Evolutionary conservation across 2,113 vertebrate genomes (phyloP).

Genomic region (Seriola dumerili): DNA sequence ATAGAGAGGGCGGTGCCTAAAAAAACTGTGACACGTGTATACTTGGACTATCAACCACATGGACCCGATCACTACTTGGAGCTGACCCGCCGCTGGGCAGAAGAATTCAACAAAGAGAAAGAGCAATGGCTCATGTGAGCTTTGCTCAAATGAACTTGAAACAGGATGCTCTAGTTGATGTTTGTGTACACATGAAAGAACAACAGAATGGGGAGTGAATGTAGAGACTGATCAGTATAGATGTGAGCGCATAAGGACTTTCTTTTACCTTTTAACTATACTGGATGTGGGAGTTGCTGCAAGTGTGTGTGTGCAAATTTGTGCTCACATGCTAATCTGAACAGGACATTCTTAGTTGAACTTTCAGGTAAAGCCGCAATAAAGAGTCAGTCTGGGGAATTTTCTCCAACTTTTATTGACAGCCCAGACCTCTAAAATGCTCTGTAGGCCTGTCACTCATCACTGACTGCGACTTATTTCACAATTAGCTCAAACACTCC

Average conservation of each 20-base stretch:
- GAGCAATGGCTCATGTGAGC: slow-evolving; percentile 90
- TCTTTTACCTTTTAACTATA: neutral
- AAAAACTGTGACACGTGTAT: slow-evolving; percentile 88
- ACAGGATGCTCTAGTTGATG: slow-evolving; percentile 2
- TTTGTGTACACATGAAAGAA: slow-evolving; percentile 1
- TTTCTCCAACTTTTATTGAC: neutral
- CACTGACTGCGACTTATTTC: neutral
- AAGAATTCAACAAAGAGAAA: slow-evolving; percentile 93
- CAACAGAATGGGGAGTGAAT: neutral
- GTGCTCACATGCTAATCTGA: neutral
- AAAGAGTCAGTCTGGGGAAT: neutral
- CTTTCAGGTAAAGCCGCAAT: neutral
- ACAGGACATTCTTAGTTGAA: neutral
- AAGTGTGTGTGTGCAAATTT: neutral
- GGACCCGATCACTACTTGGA: slow-evolving; percentile 89
- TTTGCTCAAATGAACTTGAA: neutral
- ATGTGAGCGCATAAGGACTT: neutral
- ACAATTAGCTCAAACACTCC: neutral
- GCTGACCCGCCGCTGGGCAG: slow-evolving; percentile 90
- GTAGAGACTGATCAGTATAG: slow-evolving; percentile 1
- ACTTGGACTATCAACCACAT: slow-evolving; percentile 91
- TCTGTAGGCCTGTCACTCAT: neutral
- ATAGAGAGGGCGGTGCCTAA: slow-evolving; percentile 91
- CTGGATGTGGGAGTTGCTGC: neutral
- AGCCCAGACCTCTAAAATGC: neutral